Conservation (phyloP, 2,888 invertebrate genomes). For the Auanema sp. region DNA sequence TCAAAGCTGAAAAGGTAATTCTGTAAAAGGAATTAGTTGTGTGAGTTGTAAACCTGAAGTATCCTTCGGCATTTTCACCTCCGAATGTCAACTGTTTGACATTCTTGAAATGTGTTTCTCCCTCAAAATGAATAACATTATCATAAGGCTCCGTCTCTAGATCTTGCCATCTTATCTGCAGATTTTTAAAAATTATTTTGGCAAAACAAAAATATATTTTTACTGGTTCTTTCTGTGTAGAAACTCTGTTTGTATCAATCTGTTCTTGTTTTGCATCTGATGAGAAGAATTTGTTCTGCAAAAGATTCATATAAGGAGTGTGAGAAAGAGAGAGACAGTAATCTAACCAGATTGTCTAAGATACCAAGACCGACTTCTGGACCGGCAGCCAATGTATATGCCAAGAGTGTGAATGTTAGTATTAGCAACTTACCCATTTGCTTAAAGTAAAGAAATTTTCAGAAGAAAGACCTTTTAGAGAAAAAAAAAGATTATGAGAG, state of each 20-base stretch:
- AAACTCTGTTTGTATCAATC: constrained; percentile 12
- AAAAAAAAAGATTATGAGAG: no score
- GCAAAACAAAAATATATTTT: background rate
- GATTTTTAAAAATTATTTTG: background rate
- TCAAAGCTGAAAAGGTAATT: constrained; percentile 54
- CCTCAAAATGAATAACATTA: constrained; percentile 38
- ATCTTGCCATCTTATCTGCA: constrained; percentile 34
- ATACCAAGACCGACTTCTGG: no score
- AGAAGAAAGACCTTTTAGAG: no score
- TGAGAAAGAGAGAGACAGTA: no score
- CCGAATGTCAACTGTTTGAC: constrained; percentile 60
- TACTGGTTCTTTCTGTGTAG: constrained; percentile 5
- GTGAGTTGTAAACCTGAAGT: constrained; percentile 37
- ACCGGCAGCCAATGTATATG: no score
- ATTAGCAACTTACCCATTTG: no score
- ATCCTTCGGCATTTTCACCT: constrained; percentile 59
- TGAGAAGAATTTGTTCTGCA: no score
- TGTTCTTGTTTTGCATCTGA: background rate
- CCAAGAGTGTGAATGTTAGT: no score
- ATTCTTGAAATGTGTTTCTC: constrained; percentile 51
- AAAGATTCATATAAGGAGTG: no score
- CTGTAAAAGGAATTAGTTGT: no score
- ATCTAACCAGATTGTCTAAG: no score
- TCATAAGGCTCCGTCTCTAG: constrained; percentile 36
- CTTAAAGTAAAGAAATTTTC: no score